phyloP scores from a whole-genome alignment of 2,888 invertebrate species.

The Conistra vaccinii region DNA sequence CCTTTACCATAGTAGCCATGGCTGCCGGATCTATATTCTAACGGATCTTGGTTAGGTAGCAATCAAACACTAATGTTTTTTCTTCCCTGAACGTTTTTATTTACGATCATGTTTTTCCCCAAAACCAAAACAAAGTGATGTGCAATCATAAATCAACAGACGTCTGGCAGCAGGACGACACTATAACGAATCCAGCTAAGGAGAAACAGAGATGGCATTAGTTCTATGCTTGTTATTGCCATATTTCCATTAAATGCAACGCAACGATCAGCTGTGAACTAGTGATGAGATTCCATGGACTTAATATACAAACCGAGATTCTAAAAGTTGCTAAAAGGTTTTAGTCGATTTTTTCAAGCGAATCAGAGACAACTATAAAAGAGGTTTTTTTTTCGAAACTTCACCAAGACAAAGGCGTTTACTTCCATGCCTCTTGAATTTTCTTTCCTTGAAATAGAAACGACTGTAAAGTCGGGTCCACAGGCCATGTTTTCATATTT shows the following conservation, averaged over 20 bases:
- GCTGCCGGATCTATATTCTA: background rate
- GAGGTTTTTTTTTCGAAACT: background rate
- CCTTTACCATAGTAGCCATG: conserved; percentile 87
- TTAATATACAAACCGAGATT: too few species aligned
- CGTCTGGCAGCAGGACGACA: conserved; percentile 48
- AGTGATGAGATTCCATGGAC: too few species aligned
- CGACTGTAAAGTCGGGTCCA: too few species aligned
- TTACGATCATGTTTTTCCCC: conserved; percentile 56
- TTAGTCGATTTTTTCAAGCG: too few species aligned
- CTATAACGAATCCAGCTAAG: background rate
- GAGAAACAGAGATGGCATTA: conserved; percentile 18
- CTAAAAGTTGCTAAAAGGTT: too few species aligned
- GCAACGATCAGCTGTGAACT: conserved; percentile 42
- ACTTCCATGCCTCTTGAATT: background rate
- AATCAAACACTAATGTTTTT: conserved; percentile 15
- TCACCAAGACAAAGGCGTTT: background rate
- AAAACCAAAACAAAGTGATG: conserved; percentile 58
- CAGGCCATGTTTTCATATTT: too few species aligned
- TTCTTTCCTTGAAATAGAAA: background rate
- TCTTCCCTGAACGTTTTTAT: conserved; percentile 20
- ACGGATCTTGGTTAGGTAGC: background rate
- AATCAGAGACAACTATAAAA: too few species aligned
- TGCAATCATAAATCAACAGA: conserved; percentile 2
- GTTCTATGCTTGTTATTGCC: background rate
- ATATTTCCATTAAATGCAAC: background rate